These are phyloP conservation scores for Mormyrus hasselquistii DNA, from an alignment of 2,797 vertebrate genomes.

Conservation along the genomic window DNA sequence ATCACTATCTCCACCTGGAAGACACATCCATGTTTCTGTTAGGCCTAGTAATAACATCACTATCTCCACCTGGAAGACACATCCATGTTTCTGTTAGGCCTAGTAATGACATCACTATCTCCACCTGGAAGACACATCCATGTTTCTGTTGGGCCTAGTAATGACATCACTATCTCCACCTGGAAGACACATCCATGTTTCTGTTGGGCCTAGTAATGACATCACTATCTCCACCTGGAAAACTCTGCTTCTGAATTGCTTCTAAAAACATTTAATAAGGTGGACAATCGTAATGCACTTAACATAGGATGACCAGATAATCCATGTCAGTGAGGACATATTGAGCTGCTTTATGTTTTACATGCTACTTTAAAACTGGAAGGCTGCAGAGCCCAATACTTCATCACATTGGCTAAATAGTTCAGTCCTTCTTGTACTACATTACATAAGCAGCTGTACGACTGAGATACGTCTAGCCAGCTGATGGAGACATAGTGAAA, in stretches of 20 bases:
- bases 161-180: slow-evolving; percentile 95
- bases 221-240: background rate
- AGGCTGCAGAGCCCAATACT: background rate
- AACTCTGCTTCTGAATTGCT: background rate
- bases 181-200: slow-evolving; percentile 39
- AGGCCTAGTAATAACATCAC: background rate
- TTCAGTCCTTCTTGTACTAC: background rate
- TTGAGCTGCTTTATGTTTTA: background rate
- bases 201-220: background rate
- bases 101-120: slow-evolving; percentile 94
- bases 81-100: slow-evolving; percentile 43
- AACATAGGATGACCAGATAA: background rate
- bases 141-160: slow-evolving; percentile 64
- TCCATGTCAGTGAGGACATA: background rate
- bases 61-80: background rate
- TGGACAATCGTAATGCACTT: background rate
- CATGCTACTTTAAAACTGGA: background rate
- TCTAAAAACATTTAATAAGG: background rate
- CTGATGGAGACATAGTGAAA: background rate
- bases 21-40: background rate
- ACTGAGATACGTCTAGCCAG: background rate
- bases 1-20: slow-evolving; percentile 89
- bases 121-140: slow-evolving; percentile 61
- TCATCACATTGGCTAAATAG: background rate
- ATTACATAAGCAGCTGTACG: background rate